A percentile compares a stretch with the other conserved stretches of the same genome.
Conservation (phyloP, 2,797 vertebrate species). For the Eidolon dupreanum region DNA sequence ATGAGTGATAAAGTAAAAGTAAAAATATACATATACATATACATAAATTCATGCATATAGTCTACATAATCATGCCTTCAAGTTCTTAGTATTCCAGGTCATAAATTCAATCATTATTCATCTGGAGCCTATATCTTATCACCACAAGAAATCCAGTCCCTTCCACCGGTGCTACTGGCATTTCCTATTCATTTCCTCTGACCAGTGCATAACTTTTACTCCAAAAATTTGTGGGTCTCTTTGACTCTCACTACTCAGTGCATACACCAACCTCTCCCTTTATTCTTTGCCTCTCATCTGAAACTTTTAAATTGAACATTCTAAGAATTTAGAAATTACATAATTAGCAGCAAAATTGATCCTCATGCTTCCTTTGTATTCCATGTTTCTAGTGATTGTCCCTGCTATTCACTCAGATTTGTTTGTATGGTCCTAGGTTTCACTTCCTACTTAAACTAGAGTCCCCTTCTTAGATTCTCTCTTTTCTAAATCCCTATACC, state of each 20-base stretch:
- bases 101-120: not conserved
- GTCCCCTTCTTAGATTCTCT: not conserved
- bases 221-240: not conserved
- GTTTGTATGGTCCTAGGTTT: not conserved
- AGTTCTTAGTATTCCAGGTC: not conserved
- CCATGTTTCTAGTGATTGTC: no score
- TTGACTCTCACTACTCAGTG: not conserved
- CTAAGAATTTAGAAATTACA: not conserved
- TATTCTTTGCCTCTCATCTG: not conserved
- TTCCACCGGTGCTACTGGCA: not conserved
- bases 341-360: not conserved
- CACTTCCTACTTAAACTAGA: not conserved
- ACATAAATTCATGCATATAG: no score
- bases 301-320: not conserved
- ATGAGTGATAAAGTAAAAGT: not conserved
- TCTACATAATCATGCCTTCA: not conserved
- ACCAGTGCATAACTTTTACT: not conserved
- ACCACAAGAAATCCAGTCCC: not conserved
- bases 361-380: not conserved
- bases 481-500: not conserved
- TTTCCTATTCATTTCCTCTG: not conserved
- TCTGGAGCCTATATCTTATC: not conserved
- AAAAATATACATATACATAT: not conserved
- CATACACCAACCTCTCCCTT: not conserved
- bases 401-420: not conserved